Evolutionary conservation across 2,113 vertebrate species (phyloP), one percentile per base, ranked within the genome.

Genomic region (Phoenicopterus ruber): DNA sequence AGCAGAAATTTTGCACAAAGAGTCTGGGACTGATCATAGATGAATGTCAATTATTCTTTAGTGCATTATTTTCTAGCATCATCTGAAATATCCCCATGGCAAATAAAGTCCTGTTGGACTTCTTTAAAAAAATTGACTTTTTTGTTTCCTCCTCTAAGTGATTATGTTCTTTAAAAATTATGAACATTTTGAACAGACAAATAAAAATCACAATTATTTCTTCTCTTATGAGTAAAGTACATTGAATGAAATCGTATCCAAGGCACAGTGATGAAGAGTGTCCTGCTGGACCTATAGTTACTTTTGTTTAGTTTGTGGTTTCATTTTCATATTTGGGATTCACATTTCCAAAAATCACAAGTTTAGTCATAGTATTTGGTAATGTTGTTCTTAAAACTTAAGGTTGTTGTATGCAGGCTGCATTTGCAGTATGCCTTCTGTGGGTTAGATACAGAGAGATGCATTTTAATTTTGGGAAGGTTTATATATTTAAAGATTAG

Each of bases 41-140:
- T 42, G 12, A 63, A 55, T 38, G 13, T 21, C n/a, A 63, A 40
- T 12, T 13, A 58, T 49, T 84, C 14, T 74, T 46, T 40, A 66
- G 46, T 49, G 8, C 15, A 9, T 58, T 2, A 0, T 82, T 16
- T 82, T 71, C 28, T 44, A 26, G 17, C 31, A 54, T 36, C 3
- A 42, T 46, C 36, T 87, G 54, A 26, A 74, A 87, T 42, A 58
- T 15, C 1, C 21, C 12, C 13, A 63, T 1, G 3, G 14, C 42
- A 79, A 85, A 62, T 49, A 36, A 61, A 62, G 11, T 36, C 25
- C 9, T 46, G 7, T 31, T 69, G 19, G 21, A 70, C 19, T 61
- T 78, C 34, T 3, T 17, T 2, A 11, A 55, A 52, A 44, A 11
- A 50, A 42, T 0, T 34, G 6, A 22, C 6, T 13, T 12, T 2